phyloP scores from a whole-genome alignment of 2,113 vertebrate species.

The Pica pica region DNA sequence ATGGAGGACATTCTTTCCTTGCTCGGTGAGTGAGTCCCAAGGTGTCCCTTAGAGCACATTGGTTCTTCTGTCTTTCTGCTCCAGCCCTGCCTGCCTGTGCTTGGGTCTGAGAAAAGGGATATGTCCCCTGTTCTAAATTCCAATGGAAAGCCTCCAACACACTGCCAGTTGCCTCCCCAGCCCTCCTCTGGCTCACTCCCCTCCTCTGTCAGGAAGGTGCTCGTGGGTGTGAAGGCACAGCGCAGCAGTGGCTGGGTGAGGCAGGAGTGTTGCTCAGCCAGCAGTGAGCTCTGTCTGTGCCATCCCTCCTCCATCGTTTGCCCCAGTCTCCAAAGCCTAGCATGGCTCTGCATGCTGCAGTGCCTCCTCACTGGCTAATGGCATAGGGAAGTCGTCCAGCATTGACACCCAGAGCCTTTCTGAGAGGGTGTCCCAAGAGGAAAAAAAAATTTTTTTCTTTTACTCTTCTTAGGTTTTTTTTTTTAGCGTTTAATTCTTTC shows the following conservation, averaged over 20 bases:
- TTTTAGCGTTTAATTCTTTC: neutral
- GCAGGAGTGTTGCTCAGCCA: neutral
- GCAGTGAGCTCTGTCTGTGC: neutral
- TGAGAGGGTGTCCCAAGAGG: accelerated
- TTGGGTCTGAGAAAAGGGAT: neutral
- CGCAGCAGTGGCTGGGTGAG: accelerated
- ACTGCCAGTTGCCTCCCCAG: neutral
- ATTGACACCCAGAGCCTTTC: neutral
- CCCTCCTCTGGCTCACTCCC: neutral
- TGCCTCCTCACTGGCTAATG: neutral
- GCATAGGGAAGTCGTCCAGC: neutral
- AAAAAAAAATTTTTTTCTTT: neutral
- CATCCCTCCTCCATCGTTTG: accelerated
- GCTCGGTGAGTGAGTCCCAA: neutral
- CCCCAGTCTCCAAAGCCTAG: neutral
- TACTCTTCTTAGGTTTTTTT: neutral
- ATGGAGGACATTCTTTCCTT: neutral
- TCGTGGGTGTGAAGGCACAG: accelerated
- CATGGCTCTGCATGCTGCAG: neutral
- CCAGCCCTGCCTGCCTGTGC: neutral
- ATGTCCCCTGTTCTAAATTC: neutral
- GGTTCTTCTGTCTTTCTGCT: neutral
- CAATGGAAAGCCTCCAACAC: accelerated
- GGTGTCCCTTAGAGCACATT: neutral
- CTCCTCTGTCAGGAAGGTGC: neutral